Evolutionary conservation across 2,797 vertebrate species (phyloP).

Genomic region (Anableps anableps): DNA sequence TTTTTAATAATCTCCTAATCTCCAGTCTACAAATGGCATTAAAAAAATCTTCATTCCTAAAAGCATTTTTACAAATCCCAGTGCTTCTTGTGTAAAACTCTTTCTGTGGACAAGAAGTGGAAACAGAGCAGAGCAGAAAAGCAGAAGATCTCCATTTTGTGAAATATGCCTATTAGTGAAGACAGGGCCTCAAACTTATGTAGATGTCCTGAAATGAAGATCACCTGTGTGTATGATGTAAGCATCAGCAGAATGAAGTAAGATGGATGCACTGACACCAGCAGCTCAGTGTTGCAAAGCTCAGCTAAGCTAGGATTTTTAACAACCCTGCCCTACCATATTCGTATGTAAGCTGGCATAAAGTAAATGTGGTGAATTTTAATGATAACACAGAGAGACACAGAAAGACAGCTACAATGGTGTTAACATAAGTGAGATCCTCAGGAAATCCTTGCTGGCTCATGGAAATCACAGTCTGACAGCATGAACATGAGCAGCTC

Average conservation of each 20-base stretch:
- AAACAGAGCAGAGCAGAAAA: neutral
- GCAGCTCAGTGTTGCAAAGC: neutral
- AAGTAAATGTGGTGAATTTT: neutral
- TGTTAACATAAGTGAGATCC: conserved; percentile 18
- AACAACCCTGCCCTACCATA: neutral
- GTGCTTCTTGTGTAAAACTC: neutral
- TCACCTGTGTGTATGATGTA: neutral
- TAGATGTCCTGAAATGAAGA: neutral
- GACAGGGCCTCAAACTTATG: neutral
- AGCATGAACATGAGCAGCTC: conserved; percentile 21
- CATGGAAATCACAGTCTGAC: conserved; percentile 22
- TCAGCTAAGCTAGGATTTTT: neutral
- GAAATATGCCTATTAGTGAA: neutral
- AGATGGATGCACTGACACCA: neutral
- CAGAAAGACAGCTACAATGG: conserved; percentile 12
- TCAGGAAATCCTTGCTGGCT: conserved; percentile 26
- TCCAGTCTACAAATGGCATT: neutral
- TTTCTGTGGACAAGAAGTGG: neutral
- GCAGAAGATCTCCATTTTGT: neutral
- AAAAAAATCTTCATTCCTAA: neutral
- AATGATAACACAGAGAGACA: conserved; percentile 12
- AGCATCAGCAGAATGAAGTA: neutral
- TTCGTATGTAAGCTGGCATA: neutral
- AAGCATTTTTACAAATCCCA: neutral
- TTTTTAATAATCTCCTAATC: neutral